Evolutionary conservation across 1,140 invertebrate species (phyloP).

Genomic region (Cherax destructor): DNA sequence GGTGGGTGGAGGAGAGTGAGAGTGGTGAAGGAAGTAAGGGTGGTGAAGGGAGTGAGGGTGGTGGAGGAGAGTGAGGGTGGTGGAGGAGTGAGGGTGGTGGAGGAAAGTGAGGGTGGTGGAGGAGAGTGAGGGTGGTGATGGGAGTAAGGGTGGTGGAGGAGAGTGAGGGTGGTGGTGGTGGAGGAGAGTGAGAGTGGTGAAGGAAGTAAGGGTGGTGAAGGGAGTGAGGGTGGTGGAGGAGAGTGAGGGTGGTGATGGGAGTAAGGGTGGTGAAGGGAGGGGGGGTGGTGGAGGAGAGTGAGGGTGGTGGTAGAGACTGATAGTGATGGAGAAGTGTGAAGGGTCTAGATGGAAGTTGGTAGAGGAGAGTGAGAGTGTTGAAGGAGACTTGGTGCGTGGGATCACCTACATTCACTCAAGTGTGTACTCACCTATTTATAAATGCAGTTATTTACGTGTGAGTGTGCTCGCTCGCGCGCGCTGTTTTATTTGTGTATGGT

Average conservation of each 20-base stretch:
- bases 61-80: background rate
- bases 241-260: too few species aligned
- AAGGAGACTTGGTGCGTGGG: too few species aligned
- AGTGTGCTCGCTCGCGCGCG: too few species aligned
- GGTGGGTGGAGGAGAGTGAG: background rate
- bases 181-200: too few species aligned
- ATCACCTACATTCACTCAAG: too few species aligned
- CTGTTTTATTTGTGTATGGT: too few species aligned
- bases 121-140: conserved; percentile 87
- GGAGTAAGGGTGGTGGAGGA: conserved; percentile 75
- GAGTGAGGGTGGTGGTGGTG: conserved; percentile 79
- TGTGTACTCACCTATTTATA: too few species aligned
- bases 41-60: background rate
- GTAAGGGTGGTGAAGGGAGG: too few species aligned
- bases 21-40: background rate
- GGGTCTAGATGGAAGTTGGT: background rate
- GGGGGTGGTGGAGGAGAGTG: too few species aligned
- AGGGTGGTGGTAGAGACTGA: background rate
- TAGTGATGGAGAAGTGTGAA: background rate
- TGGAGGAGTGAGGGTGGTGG: background rate
- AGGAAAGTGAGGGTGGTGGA: conserved; percentile 72
- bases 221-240: too few species aligned
- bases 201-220: background rate
- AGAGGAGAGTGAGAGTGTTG: background rate
- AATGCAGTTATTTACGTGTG: too few species aligned